phyloP scores from a whole-genome alignment of 2,888 invertebrate species.

The Dryomyza anilis region DNA sequence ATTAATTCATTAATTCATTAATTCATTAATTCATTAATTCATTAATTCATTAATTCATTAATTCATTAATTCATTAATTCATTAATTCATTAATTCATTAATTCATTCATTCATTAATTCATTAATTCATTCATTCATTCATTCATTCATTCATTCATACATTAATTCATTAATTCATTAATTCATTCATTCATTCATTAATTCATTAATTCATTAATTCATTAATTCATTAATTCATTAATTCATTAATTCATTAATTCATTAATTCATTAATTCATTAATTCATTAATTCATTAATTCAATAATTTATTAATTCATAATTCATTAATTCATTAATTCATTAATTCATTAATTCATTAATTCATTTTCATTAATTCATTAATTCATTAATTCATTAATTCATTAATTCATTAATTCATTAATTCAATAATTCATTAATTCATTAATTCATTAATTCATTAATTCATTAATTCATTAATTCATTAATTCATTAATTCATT shows the following conservation, averaged over 20 bases:
- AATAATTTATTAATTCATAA: no score
- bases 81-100: neutral
- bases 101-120: neutral
- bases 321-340: no score
- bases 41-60: neutral
- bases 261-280: neutral
- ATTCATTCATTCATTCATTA: neutral
- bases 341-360: neutral
- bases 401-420: neutral
- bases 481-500: no score
- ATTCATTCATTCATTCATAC: neutral
- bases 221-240: neutral
- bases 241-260: neutral
- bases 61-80: neutral
- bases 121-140: neutral
- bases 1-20: neutral
- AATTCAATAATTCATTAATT: no score
- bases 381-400: neutral
- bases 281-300: no score
- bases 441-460: neutral
- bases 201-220: neutral
- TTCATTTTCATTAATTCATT: neutral
- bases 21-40: neutral
- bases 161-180: neutral
- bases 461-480: no score